These are phyloP conservation scores for Argya squamiceps DNA, from an alignment of 2,797 vertebrate species.

Conservation along the genomic window DNA sequence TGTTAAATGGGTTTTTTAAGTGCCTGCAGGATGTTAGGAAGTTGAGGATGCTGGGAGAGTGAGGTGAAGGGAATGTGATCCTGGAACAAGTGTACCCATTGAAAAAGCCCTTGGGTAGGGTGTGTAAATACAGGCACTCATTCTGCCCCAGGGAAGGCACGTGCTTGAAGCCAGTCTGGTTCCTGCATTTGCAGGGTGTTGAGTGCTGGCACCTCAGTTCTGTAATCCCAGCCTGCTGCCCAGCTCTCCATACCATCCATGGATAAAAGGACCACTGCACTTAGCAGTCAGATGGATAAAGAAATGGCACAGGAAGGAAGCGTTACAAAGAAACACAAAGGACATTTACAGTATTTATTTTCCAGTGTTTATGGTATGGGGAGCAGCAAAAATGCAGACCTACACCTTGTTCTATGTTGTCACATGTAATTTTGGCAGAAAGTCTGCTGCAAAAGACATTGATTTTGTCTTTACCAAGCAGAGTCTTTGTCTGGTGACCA, in stretches of 20 bases:
- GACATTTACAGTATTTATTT: neutral
- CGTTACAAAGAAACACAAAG: neutral
- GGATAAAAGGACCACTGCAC: neutral
- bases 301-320: neutral
- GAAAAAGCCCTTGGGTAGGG: neutral
- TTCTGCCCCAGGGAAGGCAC: neutral
- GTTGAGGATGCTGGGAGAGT: neutral
- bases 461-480: neutral
- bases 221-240: neutral
- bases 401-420: neutral
- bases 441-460: neutral
- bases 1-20: neutral
- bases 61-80: neutral
- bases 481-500: neutral
- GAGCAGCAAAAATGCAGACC: neutral
- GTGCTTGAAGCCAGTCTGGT: neutral
- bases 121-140: neutral
- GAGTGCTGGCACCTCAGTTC: neutral
- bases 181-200: neutral
- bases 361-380: neutral
- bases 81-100: neutral
- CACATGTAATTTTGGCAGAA: neutral
- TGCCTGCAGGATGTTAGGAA: neutral
- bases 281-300: neutral
- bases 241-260: accelerated